Evolutionary conservation across 2,113 vertebrate genomes (phyloP).

Genomic region (Spilogale gracilis): DNA sequence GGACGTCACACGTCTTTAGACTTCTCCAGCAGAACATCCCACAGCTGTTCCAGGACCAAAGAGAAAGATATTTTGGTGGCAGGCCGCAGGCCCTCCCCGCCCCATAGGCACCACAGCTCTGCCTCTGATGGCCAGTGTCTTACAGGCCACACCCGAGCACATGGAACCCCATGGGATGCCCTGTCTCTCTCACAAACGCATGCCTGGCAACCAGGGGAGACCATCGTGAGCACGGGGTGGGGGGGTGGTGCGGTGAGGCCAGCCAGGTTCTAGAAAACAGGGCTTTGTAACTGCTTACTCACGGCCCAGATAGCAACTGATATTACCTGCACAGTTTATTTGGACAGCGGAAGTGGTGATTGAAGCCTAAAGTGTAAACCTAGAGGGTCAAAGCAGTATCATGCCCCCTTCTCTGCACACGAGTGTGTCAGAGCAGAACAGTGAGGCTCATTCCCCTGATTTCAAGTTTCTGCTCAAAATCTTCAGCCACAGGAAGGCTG

Average conservation of each 20-base stretch:
- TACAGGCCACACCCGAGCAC: rapidly evolving
- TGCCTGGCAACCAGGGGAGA: neutral
- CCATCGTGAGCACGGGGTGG: no score
- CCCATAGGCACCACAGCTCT: rapidly evolving
- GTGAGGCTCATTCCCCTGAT: neutral
- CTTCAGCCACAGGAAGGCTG: neutral
- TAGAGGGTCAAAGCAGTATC: rapidly evolving
- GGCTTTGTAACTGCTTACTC: no score
- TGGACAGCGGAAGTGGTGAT: neutral
- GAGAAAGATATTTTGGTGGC: neutral
- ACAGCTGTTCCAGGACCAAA: neutral
- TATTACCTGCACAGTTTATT: rapidly evolving
- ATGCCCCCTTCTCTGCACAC: rapidly evolving
- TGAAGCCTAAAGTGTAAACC: neutral
- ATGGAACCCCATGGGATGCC: rapidly evolving
- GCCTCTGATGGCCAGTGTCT: neutral
- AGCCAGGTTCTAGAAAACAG: neutral
- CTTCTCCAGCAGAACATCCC: neutral
- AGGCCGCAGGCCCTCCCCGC: neutral
- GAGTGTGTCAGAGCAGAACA: neutral
- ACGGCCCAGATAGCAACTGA: rapidly evolving
- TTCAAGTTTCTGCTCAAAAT: neutral
- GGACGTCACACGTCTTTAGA: neutral
- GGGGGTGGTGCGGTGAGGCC: no score
- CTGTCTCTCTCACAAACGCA: neutral